Percentiles rank a stretch among this genome's conserved stretches.
These are phyloP conservation scores for Acomys russatus DNA, from an alignment of 2,797 vertebrate species.

Conservation along the genomic window DNA sequence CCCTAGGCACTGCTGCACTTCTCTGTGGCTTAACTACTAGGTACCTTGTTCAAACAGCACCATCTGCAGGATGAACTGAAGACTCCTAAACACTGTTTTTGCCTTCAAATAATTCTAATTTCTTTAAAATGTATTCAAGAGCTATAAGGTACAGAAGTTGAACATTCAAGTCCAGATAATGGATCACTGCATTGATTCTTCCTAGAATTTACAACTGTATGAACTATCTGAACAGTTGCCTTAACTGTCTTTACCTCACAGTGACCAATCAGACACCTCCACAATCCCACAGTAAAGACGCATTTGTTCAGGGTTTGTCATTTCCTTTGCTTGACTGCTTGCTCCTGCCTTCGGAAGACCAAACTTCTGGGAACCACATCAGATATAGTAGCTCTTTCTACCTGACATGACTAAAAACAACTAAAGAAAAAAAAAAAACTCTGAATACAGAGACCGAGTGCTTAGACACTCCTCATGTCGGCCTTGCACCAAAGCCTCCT, in stretches of 20 bases:
- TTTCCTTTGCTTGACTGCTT: neutral
- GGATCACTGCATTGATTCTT: slow-evolving; percentile 13
- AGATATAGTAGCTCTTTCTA: neutral
- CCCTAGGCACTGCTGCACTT: neutral
- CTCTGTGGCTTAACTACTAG: neutral
- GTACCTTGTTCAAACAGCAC: slow-evolving; percentile 69
- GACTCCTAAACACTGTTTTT: neutral
- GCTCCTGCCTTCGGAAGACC: neutral
- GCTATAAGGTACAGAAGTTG: slow-evolving; percentile 27
- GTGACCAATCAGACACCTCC: neutral
- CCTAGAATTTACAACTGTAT: slow-evolving; percentile 7
- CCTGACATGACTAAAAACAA: neutral
- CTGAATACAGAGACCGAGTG: slow-evolving; percentile 10
- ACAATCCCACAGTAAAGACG: neutral
- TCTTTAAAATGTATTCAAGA: slow-evolving; percentile 57
- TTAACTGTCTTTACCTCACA: slow-evolving; percentile 20
- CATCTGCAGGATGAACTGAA: slow-evolving; percentile 78
- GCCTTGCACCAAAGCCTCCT: slow-evolving; percentile 7
- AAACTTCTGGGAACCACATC: neutral
- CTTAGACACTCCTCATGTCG: neutral
- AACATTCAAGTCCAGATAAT: slow-evolving; percentile 8
- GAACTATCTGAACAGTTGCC: slow-evolving; percentile 4
- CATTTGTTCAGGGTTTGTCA: neutral
- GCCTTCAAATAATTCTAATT: slow-evolving; percentile 33
- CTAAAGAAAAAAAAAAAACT: neutral